Base-by-base conservation (phyloP, 2,888 invertebrate genomes). In the Heliconius ethilla region DNA sequence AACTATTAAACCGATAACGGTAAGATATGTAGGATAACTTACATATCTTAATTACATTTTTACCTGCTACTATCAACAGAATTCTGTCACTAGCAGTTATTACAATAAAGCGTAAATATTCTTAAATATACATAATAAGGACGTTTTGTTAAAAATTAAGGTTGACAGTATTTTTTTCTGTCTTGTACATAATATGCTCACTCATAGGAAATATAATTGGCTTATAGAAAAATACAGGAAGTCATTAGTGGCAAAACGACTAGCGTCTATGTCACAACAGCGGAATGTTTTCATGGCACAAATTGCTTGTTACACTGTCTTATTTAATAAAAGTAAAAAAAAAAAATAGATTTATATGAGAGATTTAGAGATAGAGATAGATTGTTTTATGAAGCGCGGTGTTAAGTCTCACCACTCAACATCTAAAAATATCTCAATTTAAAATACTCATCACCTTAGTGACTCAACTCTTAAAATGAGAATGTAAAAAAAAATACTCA, bases 161-260 rank as follows among this genome's bases (percentile, higher is more conserved):
- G 51, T 69, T 51, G 77, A 80, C 76, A 69, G 70, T 74, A 80
- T 55, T 29, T 79, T 79, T 81, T 79, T 89, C 27, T 89, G 89
- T 90, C 90, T 91, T 91, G 83, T 80, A 69, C 69, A 69, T 69
- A 51, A 51, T 51, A 80, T 91, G 90, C 87, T 91, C 91, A 90
- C 87, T 89, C 89, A 90, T 86, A 88, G 89, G 90, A 89, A 91
- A 93, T 93, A 93, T 93, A 92, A 93, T 92, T 92, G 91, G 90
- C 88, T 84, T 89, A 90, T 89, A 90, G 91, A 92, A 92, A 93
- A 92, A 91, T 89, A 90, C 93, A 91, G 93, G 93, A 94, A 93
- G 92, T 94, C 92, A 91, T 94, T 94, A 93, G 92, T 90, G 90
- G 90, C 88, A 86, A 89, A 91, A 88, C 89, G 89, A 89, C 88